Conservation (phyloP, 2,888 invertebrate genomes). For the Ypsolopha sequella region DNA sequence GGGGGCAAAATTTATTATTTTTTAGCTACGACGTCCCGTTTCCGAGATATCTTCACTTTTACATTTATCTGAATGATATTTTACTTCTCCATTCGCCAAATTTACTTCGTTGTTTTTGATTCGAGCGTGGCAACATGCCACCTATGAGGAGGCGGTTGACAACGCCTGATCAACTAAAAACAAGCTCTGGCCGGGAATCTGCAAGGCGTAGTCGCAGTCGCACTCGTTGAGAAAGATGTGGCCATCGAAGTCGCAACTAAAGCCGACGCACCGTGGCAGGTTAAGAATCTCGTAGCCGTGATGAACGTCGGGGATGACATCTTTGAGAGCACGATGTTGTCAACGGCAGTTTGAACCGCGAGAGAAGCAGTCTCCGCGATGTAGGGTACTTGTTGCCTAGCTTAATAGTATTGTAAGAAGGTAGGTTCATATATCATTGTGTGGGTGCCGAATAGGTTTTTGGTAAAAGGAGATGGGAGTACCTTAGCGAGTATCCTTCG, state of each 20-base stretch:
- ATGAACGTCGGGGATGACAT: not conserved
- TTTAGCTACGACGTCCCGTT: not conserved
- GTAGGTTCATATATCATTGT: no score
- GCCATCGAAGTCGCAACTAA: slow-evolving; percentile 2
- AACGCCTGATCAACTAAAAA: not conserved
- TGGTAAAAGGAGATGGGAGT: no score
- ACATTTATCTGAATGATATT: no score
- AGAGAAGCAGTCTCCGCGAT: no score
- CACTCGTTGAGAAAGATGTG: not conserved
- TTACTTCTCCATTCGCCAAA: no score
- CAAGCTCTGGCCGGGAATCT: not conserved
- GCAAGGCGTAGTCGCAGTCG: not conserved
- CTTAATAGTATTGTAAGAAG: no score
- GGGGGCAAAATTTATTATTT: not conserved
- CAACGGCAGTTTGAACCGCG: no score
- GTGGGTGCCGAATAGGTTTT: no score
- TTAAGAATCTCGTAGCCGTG: not conserved
- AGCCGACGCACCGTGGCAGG: not conserved
- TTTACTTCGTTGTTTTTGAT: not conserved
- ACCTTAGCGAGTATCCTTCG: no score
- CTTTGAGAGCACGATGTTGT: no score
- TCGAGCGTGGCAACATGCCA: not conserved
- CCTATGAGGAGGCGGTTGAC: not conserved
- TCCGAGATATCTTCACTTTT: not conserved
- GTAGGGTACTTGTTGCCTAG: no score